Conservation (phyloP, 2,888 invertebrate species). For the Torymus texanus region DNA sequence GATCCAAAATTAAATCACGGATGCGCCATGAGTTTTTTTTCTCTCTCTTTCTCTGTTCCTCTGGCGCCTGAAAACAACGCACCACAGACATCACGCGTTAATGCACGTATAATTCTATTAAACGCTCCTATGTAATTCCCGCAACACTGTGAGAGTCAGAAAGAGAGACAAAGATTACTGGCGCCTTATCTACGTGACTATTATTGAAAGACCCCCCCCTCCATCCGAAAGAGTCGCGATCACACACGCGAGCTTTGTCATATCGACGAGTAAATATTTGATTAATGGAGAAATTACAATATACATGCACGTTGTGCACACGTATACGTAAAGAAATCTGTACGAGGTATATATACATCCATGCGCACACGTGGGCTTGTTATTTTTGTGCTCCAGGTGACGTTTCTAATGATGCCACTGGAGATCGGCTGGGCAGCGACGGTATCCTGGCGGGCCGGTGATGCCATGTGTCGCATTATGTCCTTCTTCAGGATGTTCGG, state of each 20-base stretch:
- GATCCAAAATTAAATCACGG: constrained; percentile 22
- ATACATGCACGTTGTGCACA: not conserved
- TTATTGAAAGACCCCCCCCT: no score
- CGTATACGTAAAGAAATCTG: not conserved
- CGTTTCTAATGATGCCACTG: constrained; percentile 92
- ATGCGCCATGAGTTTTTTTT: not conserved
- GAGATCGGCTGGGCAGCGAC: constrained; percentile 93
- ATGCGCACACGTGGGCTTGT: no score
- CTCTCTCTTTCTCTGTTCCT: not conserved
- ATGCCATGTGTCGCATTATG: constrained; percentile 89
- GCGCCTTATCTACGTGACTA: not conserved
- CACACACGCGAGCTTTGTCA: no score
- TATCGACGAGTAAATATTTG: constrained; percentile 10
- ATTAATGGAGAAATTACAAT: constrained; percentile 12
- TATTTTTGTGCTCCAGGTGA: constrained; percentile 79
- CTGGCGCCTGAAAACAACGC: no score
- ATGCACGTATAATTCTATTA: no score
- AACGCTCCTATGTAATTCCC: no score
- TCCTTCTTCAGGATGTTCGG: constrained; percentile 92
- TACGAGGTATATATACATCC: not conserved
- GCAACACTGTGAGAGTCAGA: no score
- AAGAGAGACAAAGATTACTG: no score
- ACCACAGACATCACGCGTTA: no score
- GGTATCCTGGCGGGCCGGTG: constrained; percentile 91
- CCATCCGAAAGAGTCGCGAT: no score